Base-by-base conservation (phyloP, 2,888 invertebrate species). In the Amblyteles armatorius region DNA sequence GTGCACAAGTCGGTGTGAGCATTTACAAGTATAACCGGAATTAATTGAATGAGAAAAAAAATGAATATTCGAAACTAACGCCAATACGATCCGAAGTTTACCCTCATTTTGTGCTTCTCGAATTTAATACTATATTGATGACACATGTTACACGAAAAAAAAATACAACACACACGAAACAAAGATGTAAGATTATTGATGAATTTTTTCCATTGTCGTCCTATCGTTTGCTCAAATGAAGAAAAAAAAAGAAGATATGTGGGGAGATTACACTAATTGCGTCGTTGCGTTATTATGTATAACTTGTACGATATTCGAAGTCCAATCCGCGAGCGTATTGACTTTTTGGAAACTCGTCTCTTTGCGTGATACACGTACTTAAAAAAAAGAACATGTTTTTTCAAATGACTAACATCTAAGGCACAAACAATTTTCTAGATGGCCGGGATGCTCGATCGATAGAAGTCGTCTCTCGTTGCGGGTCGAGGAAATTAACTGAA, bases 171-270 rank as follows among this genome's bases (percentile, higher is more conserved):
- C 52, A 80, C 57, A 74, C 40, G 50, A 55, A 40, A 26, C 50
- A 52, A 36, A 63, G 71, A 72, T 79, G 63, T 81, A 65, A 83
- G 83, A 84, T 87, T 81, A 86, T 87, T 57, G 76, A 82, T 86
- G 82, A 85, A 89, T 87, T 89, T 90, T 90, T 71, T 90, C 89
- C 65, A 89, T 90, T 86, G 86, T 88, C 88, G 85, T 91, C 88
- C 89, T 89, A 90, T 91, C 87, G 83, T 90, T 91, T 91, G 90
- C 90, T 91, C 91, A 91, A 91, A 84, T 78, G 52, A 85, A 78
- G 44, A 76, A 80, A 71, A 76, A 82, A 73, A 80, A 74, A 60
- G 68, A 72, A 26, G 69, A 79, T 57, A 79, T 67, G 65, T 60
- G 67, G 40, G 36, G 26, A 63, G 36, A 79, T 44, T 73, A 57